phyloP scores from a whole-genome alignment of 2,888 invertebrate genomes.

The Caenorhabditis plicata region DNA sequence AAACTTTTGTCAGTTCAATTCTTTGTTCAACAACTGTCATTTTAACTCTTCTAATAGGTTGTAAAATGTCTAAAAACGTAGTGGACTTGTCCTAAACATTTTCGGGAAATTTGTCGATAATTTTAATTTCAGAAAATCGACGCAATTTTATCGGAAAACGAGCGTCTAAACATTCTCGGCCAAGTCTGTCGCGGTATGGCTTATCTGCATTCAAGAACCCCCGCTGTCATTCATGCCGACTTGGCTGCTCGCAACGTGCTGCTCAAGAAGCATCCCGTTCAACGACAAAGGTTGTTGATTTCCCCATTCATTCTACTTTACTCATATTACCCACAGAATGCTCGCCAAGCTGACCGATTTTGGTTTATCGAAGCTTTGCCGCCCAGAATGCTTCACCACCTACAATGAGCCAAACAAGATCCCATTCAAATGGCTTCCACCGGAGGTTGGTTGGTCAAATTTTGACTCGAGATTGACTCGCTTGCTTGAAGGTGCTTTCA shows the following conservation, averaged over 20 bases:
- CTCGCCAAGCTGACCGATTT: conserved; percentile 48
- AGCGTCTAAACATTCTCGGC: conserved; percentile 33
- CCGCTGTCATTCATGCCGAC: conserved; percentile 94
- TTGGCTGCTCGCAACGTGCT: conserved; percentile 99
- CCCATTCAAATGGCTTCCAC: conserved; percentile 50
- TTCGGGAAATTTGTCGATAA: background rate
- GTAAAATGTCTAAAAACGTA: too few species aligned
- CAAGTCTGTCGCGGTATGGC: conserved; percentile 72
- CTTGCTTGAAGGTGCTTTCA: too few species aligned
- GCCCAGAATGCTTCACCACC: conserved; percentile 20
- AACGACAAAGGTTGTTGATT: background rate
- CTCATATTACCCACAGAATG: conserved; percentile 11
- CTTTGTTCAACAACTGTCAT: too few species aligned
- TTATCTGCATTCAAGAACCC: conserved; percentile 97
- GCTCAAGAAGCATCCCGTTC: conserved; percentile 74
- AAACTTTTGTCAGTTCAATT: too few species aligned
- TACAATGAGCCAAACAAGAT: conserved; percentile 42
- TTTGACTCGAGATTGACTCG: too few species aligned
- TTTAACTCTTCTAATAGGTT: too few species aligned
- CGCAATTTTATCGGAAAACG: conserved; percentile 25
- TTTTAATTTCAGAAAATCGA: conserved; percentile 6
- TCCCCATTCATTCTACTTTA: background rate
- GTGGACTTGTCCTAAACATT: background rate
- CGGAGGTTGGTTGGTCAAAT: too few species aligned
- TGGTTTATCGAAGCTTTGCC: conserved; percentile 42